These are phyloP conservation scores for Mirza zaza DNA, from an alignment of 2,113 vertebrate genomes.

Conservation along the genomic window DNA sequence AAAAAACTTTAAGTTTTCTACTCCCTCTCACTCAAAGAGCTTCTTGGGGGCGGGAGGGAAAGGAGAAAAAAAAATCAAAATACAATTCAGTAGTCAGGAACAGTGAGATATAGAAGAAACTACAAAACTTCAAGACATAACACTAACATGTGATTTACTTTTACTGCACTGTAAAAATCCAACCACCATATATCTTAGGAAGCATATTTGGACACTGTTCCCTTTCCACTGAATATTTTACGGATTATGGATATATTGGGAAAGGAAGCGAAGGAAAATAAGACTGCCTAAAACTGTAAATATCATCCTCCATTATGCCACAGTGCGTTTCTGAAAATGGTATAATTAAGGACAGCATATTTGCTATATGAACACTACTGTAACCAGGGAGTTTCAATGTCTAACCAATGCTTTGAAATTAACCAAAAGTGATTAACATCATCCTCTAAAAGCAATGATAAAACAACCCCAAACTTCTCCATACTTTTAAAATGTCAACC, in stretches of 20 bases:
- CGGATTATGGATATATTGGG: neutral
- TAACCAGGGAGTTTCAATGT: neutral
- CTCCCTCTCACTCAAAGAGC: neutral
- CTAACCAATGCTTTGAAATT: conserved; percentile 37
- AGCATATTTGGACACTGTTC: neutral
- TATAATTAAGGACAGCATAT: neutral
- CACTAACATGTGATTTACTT: conserved; percentile 43
- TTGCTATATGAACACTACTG: neutral
- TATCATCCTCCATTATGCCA: conserved; percentile 4
- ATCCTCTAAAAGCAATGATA: neutral
- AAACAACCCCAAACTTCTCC: conserved; percentile 15
- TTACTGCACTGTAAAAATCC: neutral
- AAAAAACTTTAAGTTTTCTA: neutral
- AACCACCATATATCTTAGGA: neutral
- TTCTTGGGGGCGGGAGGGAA: neutral
- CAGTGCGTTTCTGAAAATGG: neutral
- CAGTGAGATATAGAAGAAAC: neutral
- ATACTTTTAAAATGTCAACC: conserved; percentile 36
- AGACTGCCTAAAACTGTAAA: neutral
- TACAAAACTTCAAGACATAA: conserved; percentile 34
- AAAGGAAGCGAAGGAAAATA: conserved; percentile 47
- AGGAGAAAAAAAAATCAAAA: neutral
- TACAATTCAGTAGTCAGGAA: neutral
- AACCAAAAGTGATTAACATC: conserved; percentile 22
- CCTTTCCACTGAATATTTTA: neutral